Base-by-base conservation (phyloP, 1,140 invertebrate genomes). In the Limonius californicus region DNA sequence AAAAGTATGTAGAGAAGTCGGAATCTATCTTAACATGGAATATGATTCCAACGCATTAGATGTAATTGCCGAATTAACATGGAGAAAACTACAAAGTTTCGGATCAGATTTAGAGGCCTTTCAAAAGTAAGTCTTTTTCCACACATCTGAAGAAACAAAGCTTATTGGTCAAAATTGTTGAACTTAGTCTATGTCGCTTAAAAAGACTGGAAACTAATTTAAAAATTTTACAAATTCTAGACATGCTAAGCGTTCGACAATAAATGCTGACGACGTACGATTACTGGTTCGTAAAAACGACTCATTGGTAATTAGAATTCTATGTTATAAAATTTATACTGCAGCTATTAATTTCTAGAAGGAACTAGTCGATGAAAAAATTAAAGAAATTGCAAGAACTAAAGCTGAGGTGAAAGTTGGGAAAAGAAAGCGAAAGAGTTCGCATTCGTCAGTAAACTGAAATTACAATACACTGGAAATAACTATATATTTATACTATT, bases 81-180 rank as follows among this genome's bases (percentile, higher is more conserved):
- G 76, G 68, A 80, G 78, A 69, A 82, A 82, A 71, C 54, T 83
- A 16, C 57, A 64, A 27, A 55, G 80, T 2, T 82, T 80, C 65
- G 78, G 70, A n/a, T 42, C 72, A 8, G 82, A 83, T 72, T 76
- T 84, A 61, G 81, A 83, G 73, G 77, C 76, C 19, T 84, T 83
- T 74, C 77, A 80, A 7, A 83, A 81, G 82, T 84, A 75, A 57
- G 70, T 74, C 54, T 60, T 60, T 62, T 18, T 21, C 15, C 23
- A n/a, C n/a, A n/a, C n/a, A n/a, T n/a, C 8, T 39, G n/a, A 43
- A 23, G 19, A n/a, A 6, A 58, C 6, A 23, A 57, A 39, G 1
- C 1, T 45, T 57, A 19, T n/a, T n/a, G n/a, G n/a, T n/a, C 12
- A 14, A 27, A 56, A 57, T 54, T 56, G 18, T 59, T n/a, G n/a